A percentile compares a stretch with the other conserved stretches of the same genome.
Evolutionary conservation across 2,888 invertebrate species (phyloP).

Genomic region (Coleophora deauratella): DNA sequence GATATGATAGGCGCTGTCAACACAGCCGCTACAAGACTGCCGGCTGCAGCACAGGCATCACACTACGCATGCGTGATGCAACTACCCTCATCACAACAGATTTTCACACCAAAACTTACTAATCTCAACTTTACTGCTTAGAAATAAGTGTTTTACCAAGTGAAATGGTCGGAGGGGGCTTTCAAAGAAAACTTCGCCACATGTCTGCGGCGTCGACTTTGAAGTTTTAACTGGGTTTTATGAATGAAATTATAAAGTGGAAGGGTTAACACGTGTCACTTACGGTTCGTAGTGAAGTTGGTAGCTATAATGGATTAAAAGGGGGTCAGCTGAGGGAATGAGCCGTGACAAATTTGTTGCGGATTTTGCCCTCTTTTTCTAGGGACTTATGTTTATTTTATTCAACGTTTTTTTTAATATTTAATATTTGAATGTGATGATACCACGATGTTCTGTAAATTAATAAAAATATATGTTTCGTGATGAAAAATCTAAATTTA

Average conservation of each 20-base stretch:
- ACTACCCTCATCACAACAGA: conserved; percentile 41
- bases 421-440: no score
- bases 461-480: no score
- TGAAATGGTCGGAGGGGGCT: conserved; percentile 13
- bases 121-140: conserved; percentile 15
- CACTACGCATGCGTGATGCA: conserved; percentile 55
- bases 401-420: no score
- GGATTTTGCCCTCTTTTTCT: no score
- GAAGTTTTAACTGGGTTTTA: conserved; percentile 16
- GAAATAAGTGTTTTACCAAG: conserved; percentile 17
- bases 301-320: no score
- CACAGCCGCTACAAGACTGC: conserved; percentile 30
- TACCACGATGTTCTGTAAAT: no score
- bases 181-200: conserved; percentile 50
- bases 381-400: no score
- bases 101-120: conserved; percentile 15
- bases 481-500: no score
- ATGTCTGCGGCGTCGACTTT: conserved; percentile 25
- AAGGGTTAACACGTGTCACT: no score
- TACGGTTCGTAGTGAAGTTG: no score
- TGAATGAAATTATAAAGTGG: conserved; percentile 1
- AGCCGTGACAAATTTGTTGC: no score
- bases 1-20: conserved; percentile 34
- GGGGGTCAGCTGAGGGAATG: no score
- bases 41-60: conserved; percentile 53